These are phyloP conservation scores for Cyphomyrmex costatus DNA, from an alignment of 1,140 invertebrate species.

Conservation along the genomic window DNA sequence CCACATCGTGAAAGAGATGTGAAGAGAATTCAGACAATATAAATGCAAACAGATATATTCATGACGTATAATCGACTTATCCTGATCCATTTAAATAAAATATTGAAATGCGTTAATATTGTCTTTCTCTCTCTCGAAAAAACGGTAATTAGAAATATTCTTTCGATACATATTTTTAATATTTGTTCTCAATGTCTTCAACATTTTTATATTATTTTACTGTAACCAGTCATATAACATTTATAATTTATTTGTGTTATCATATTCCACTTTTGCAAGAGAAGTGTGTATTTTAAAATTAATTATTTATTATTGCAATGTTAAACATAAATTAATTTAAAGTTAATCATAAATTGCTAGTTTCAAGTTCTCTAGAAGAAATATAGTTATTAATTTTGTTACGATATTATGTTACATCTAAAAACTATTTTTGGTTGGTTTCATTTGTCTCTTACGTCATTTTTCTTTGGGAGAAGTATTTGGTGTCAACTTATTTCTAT, in stretches of 20 bases:
- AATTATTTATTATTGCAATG: too few species aligned
- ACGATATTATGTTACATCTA: too few species aligned
- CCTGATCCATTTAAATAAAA: not conserved
- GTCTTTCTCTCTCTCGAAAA: not conserved
- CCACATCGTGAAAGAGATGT: not conserved
- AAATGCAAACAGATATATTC: not conserved
- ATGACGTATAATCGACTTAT: not conserved
- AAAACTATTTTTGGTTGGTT: too few species aligned
- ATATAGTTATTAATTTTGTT: too few species aligned
- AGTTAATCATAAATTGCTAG: too few species aligned
- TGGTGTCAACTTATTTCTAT: too few species aligned
- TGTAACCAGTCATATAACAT: not conserved
- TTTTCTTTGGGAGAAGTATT: too few species aligned
- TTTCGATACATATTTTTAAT: not conserved
- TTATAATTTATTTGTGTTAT: not conserved
- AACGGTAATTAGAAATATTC: not conserved
- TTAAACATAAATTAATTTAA: too few species aligned
- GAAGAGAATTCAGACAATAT: not conserved
- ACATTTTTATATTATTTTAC: not conserved
- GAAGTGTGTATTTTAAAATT: too few species aligned
- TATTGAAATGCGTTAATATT: not conserved
- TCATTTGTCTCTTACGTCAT: too few species aligned
- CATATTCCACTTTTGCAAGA: not conserved
- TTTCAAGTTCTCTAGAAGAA: too few species aligned
- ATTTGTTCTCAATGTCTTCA: not conserved